Evolutionary conservation across 1,140 invertebrate species (phyloP).

Genomic region (Megathymus violae): DNA sequence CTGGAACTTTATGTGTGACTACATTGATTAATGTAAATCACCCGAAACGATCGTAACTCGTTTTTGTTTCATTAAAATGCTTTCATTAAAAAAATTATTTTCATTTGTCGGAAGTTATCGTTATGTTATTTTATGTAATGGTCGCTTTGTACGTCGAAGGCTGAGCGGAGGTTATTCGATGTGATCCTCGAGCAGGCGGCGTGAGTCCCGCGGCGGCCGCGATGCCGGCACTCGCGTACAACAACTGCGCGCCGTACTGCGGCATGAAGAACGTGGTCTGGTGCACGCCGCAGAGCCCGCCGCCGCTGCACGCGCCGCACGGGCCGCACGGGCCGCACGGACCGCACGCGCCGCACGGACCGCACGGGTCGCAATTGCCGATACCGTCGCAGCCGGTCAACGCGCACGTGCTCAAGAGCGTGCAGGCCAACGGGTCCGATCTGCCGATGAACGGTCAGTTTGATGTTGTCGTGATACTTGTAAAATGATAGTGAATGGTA

Average conservation of each 20-base stretch:
- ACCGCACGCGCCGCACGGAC: slow-evolving; percentile 32
- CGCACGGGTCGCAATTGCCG: slow-evolving; percentile 42
- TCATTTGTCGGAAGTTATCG: neutral
- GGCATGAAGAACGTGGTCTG: too few species aligned
- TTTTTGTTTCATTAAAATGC: too few species aligned
- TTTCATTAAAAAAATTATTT: too few species aligned
- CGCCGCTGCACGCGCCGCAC: too few species aligned
- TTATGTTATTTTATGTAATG: slow-evolving; percentile 15
- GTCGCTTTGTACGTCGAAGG: too few species aligned
- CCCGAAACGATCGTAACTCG: too few species aligned
- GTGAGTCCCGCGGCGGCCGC: slow-evolving; percentile 19
- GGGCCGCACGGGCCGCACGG: too few species aligned
- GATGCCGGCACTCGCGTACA: slow-evolving; percentile 22
- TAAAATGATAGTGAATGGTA: too few species aligned
- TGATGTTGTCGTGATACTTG: too few species aligned
- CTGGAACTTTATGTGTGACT: too few species aligned
- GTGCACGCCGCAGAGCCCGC: too few species aligned
- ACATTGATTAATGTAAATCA: slow-evolving; percentile 22
- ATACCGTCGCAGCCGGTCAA: slow-evolving; percentile 72
- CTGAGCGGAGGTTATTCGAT: slow-evolving; percentile 3
- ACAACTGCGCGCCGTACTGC: too few species aligned
- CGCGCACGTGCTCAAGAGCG: slow-evolving; percentile 78
- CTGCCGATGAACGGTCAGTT: slow-evolving; percentile 84
- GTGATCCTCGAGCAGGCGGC: slow-evolving; percentile 4
- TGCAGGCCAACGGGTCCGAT: slow-evolving; percentile 84